Conservation (phyloP, 1,140 invertebrate genomes). For the Achatina immaculata region DNA sequence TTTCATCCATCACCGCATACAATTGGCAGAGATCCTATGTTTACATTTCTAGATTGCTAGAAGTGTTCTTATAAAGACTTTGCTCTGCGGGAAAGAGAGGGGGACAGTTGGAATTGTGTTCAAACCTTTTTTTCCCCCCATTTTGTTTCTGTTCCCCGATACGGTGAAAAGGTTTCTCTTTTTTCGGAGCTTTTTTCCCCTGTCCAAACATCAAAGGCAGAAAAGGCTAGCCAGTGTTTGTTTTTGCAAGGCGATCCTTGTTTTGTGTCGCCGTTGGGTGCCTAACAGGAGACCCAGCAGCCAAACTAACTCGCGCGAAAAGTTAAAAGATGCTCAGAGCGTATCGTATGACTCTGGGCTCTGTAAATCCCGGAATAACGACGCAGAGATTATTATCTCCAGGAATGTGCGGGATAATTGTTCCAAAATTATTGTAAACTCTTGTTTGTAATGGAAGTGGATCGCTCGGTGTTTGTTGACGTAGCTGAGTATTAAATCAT, state of each 20-base stretch:
- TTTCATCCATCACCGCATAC: constrained; percentile 4
- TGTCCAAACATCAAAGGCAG: constrained; percentile 16
- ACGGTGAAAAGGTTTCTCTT: too few species aligned
- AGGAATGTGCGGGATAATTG: too few species aligned
- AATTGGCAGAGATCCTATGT: not conserved
- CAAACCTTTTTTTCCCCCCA: too few species aligned
- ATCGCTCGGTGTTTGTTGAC: too few species aligned
- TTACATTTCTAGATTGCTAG: not conserved
- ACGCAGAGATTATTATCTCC: too few species aligned
- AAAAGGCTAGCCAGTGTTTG: not conserved
- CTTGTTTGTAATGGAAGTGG: too few species aligned
- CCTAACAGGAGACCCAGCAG: not conserved
- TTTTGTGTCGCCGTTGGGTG: not conserved
- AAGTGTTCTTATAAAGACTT: not conserved
- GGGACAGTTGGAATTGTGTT: not conserved
- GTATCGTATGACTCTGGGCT: too few species aligned
- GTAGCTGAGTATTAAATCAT: too few species aligned
- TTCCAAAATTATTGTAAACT: too few species aligned
- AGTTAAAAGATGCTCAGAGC: too few species aligned
- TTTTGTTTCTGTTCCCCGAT: not conserved
- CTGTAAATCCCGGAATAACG: too few species aligned
- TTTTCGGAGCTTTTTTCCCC: not conserved
- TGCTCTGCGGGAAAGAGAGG: not conserved
- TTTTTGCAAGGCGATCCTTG: not conserved
- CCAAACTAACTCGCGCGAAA: not conserved